A percentile compares a stretch with the other conserved stretches of the same genome.
phyloP scores from a whole-genome alignment of 1,140 invertebrate species.

The Nymphalis io region DNA sequence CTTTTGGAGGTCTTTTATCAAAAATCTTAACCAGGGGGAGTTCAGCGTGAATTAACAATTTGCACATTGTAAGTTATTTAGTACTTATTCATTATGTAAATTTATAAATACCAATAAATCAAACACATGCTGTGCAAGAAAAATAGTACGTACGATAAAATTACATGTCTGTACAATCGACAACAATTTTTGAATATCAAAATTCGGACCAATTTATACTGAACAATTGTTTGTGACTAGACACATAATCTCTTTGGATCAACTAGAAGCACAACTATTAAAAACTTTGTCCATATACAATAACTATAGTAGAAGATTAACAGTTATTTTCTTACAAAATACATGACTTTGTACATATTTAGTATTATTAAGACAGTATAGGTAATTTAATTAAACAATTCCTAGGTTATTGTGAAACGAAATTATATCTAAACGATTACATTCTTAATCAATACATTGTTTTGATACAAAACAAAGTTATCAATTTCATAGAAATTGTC shows the following conservation, averaged over 20 bases:
- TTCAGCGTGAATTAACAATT: too few relatives aligned
- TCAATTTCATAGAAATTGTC: conserved; percentile 62
- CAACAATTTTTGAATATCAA: background rate
- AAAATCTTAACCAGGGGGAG: background rate
- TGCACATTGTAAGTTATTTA: too few relatives aligned
- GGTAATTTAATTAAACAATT: background rate
- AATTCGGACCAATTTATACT: background rate
- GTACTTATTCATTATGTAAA: too few relatives aligned
- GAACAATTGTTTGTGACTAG: background rate
- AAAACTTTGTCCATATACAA: background rate
- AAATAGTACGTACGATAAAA: background rate
- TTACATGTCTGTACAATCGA: background rate
- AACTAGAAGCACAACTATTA: background rate
- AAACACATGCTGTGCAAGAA: background rate
- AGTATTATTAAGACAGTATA: background rate
- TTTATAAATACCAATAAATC: too few relatives aligned
- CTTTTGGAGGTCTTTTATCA: conserved; percentile 2
- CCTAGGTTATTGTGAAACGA: background rate
- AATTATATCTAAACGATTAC: background rate
- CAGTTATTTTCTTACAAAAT: conserved; percentile 7
- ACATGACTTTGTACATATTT: background rate
- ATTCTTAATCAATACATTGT: conserved; percentile 31
- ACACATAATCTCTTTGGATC: conserved; percentile 2
- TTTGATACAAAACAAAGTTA: conserved; percentile 65
- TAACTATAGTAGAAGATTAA: background rate